Conservation (phyloP, 2,888 invertebrate species). For the Deilephila elpenor region DNA sequence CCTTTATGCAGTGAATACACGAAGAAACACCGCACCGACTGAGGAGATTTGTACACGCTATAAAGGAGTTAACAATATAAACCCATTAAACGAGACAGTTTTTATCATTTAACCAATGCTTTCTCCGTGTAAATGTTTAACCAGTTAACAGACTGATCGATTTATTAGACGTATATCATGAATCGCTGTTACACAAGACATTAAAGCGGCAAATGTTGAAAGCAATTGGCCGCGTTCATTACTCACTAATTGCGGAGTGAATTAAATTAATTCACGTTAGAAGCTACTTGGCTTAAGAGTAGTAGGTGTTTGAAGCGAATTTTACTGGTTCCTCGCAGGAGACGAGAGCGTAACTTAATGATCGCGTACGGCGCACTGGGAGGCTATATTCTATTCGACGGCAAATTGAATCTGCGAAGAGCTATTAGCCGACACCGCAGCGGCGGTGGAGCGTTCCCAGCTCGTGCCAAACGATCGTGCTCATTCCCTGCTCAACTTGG, state of each 20-base stretch:
- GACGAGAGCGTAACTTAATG: conserved; percentile 77
- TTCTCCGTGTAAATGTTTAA: not conserved
- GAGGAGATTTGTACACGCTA: conserved; percentile 33
- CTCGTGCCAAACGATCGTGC: conserved; percentile 72
- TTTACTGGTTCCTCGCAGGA: conserved; percentile 58
- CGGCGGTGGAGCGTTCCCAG: conserved; percentile 56
- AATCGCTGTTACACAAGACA: not conserved
- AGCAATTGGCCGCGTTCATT: conserved; percentile 39
- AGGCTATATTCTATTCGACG: conserved; percentile 77
- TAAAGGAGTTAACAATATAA: conserved; percentile 43
- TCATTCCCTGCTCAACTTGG: conserved; percentile 60
- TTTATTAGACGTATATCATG: not conserved
- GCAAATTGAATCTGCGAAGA: conserved; percentile 82
- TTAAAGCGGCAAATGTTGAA: not conserved
- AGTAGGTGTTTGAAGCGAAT: conserved; percentile 65
- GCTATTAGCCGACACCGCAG: conserved; percentile 80
- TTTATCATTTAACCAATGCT: conserved; percentile 4
- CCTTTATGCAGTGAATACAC: conserved; percentile 26
- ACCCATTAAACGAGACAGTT: not conserved
- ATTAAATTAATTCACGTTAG: conserved; percentile 55
- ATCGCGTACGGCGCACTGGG: conserved; percentile 74
- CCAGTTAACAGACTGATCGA: not conserved
- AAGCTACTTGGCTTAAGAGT: conserved; percentile 50
- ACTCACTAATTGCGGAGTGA: conserved; percentile 41
- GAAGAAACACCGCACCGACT: conserved; percentile 9